Base-by-base conservation (phyloP, 2,113 vertebrate species). In the Potamarius usumacintae region DNA sequence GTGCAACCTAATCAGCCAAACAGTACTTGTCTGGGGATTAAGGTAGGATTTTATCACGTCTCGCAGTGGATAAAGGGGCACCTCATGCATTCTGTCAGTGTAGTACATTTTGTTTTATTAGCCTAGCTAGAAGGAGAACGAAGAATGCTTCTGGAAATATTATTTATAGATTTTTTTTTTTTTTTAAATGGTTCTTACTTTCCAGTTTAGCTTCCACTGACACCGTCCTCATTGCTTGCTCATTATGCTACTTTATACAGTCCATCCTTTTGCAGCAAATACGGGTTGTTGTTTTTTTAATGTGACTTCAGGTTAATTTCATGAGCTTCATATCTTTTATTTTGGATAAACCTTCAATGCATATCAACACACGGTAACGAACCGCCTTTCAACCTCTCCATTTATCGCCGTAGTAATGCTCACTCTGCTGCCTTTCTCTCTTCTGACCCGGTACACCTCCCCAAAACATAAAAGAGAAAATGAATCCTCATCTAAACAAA, bases 401-500 rank as follows among this genome's bases (percentile, higher is more conserved):
- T 74, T 81, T 72, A 84, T 53, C 67, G 58, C 62, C 42, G 84
- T 74, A 55, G 86, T 53, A 72, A 48, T 30, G 71, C 20, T 42
- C 84, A 17, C 58, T 7, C 52, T 69, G 67, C 55, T 67, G 80
- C 48, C 74, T 72, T 14, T 89, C 67, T 74, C 57, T 85, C 78
- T 76, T 22, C 12, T 67, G 77, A 77, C 83, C 52, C 34, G 27
- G 84, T 83, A 69, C 80, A 77, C 72, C 65, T 80, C 87, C 77
- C 50, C 57, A 71, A 88, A 86, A 80, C 58, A 82, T 71, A 72
- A 85, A 87, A 87, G 84, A 57, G 63, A 72, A 87, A 72, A 69
- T 87, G 85, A 72, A 88, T 84, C 82, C 72, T 71, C 65, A 76
- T 65, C 34, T 89, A 84, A 88, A 85, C 77, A 87, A 90, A 84